These are phyloP conservation scores for Hystrix cristata DNA, from an alignment of 2,113 vertebrate species.

Conservation along the genomic window DNA sequence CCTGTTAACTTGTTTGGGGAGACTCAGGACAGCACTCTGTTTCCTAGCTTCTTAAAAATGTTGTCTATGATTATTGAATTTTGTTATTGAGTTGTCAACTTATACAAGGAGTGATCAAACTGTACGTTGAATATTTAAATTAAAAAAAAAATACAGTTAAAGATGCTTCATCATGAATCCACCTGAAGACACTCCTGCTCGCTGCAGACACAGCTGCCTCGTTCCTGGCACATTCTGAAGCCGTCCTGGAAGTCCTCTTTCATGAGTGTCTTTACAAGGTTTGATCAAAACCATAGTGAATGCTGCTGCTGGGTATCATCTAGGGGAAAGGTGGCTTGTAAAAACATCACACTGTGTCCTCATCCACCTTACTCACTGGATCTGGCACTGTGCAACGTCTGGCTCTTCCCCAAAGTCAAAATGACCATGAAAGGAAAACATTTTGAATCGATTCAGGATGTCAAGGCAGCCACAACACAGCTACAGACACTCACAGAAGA, in stretches of 20 bases:
- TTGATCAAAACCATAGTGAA: too few relatives aligned
- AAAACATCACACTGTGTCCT: accelerated
- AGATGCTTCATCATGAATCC: not conserved
- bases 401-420: not conserved
- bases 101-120: not conserved
- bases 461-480: not conserved
- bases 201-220: not conserved
- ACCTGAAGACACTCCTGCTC: not conserved
- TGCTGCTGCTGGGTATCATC: not conserved
- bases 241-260: not conserved
- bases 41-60: not conserved
- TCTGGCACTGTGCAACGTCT: not conserved
- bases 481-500: not conserved
- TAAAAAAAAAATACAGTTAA: not conserved
- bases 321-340: not conserved
- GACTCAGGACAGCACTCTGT: not conserved
- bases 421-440: not conserved
- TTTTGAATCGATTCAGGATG: not conserved
- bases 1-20: not conserved
- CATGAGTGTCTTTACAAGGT: not conserved
- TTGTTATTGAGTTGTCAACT: not conserved
- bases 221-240: not conserved
- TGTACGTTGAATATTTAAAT: not conserved
- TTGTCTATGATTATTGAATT: not conserved
- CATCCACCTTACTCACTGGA: not conserved